Conservation (phyloP, 2,797 vertebrate species). For the Philypnodon macrostomus region DNA sequence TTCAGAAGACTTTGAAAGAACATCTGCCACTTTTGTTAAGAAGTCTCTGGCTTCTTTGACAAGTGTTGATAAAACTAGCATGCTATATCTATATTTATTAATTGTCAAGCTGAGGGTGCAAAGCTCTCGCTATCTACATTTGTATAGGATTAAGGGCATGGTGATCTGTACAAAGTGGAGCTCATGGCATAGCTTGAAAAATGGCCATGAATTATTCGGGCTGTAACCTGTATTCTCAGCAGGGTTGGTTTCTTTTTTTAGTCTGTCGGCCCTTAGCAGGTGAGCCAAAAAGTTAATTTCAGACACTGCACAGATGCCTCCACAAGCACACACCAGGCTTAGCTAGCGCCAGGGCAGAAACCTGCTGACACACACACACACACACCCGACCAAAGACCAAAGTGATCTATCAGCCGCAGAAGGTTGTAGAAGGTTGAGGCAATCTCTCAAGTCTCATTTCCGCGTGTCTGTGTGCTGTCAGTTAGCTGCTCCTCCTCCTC, state of each 20-base stretch:
- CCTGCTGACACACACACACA: slow-evolving; percentile 46
- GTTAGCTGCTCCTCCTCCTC: slow-evolving; percentile 34
- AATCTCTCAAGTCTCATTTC: slow-evolving; percentile 39
- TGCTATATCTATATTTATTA: neutral
- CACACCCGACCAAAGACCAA: too few relatives aligned
- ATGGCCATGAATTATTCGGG: slow-evolving; percentile 28
- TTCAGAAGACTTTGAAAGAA: slow-evolving; percentile 15
- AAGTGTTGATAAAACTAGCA: neutral
- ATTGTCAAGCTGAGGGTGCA: neutral
- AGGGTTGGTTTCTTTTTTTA: slow-evolving; percentile 47
- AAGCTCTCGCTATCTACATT: neutral
- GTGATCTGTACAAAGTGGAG: neutral
- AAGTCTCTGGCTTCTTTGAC: neutral
- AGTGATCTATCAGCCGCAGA: slow-evolving; percentile 49
- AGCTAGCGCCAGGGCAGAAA: slow-evolving; percentile 36
- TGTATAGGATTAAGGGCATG: slow-evolving; percentile 1
- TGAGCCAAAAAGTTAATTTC: slow-evolving; percentile 52
- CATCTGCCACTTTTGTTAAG: slow-evolving; percentile 25
- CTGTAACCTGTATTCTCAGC: slow-evolving; percentile 36
- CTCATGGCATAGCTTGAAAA: slow-evolving; percentile 2
- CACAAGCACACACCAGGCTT: slow-evolving; percentile 18
- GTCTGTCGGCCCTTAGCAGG: slow-evolving; percentile 23
- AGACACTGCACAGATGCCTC: slow-evolving; percentile 55
- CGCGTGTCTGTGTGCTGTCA: slow-evolving; percentile 27
- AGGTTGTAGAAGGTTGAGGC: slow-evolving; percentile 35